phyloP scores from a whole-genome alignment of 2,113 vertebrate genomes.

The Lipophrys pholis region DNA sequence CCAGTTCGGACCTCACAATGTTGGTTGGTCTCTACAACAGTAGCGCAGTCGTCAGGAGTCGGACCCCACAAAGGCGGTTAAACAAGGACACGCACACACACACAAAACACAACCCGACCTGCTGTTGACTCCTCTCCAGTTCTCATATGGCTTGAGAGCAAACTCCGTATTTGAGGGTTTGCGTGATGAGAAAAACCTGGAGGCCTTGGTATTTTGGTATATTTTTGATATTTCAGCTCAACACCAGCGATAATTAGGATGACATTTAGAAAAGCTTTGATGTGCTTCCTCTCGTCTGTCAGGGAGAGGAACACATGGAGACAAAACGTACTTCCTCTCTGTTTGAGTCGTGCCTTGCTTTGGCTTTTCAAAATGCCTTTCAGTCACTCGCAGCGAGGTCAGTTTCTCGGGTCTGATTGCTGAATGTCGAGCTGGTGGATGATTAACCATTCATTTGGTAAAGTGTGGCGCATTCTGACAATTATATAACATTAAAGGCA shows the following conservation, averaged over 20 bases:
- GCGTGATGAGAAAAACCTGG: slow-evolving; percentile 42
- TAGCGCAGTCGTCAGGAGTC: no score
- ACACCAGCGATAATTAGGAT: slow-evolving; percentile 70
- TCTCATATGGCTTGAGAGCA: slow-evolving; percentile 34
- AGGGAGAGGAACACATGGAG: slow-evolving; percentile 1
- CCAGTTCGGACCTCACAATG: no score
- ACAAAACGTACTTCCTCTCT: slow-evolving; percentile 25
- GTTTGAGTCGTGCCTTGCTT: not conserved
- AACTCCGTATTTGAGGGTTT: slow-evolving; percentile 45
- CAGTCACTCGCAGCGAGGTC: not conserved
- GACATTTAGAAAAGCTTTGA: slow-evolving; percentile 74
- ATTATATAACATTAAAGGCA: not conserved
- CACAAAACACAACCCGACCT: slow-evolving; percentile 6
- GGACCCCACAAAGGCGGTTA: no score
- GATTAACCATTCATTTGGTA: slow-evolving; percentile 12
- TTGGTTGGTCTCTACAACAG: no score
- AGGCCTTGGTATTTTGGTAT: slow-evolving; percentile 67
- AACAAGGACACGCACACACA: no score
- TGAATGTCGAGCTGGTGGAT: slow-evolving; percentile 17
- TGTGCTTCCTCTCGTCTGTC: slow-evolving; percentile 49
- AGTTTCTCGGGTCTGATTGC: slow-evolving; percentile 8
- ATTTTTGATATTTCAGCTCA: slow-evolving; percentile 64
- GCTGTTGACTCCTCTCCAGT: slow-evolving; percentile 28
- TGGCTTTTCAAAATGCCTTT: slow-evolving; percentile 20
- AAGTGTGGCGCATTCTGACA: slow-evolving; percentile 8